A percentile compares a stretch with the other conserved stretches of the same genome.
Conservation (phyloP, 2,113 vertebrate genomes). For the Brachyistius frenatus region DNA sequence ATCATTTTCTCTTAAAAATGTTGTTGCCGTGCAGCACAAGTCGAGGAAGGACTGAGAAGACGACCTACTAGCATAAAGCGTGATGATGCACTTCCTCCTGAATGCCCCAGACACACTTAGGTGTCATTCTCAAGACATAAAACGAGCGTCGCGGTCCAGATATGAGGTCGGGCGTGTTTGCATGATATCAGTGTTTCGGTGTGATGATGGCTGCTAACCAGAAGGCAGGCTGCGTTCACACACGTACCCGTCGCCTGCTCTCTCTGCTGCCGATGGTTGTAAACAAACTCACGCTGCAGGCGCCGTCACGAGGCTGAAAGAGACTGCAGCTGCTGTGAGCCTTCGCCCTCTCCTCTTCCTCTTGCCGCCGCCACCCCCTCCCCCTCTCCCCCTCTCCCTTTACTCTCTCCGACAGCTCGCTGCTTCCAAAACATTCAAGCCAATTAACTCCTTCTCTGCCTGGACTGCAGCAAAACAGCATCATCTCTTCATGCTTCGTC, state of each 20-base stretch:
- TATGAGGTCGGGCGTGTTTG: neutral
- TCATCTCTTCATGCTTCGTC: too few relatives aligned
- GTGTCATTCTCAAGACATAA: neutral
- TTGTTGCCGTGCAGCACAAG: too few relatives aligned
- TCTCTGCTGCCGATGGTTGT: slow-evolving; percentile 41
- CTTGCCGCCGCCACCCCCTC: neutral
- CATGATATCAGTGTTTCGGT: neutral
- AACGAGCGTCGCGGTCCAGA: neutral
- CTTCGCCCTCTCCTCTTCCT: slow-evolving; percentile 23
- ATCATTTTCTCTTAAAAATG: too few relatives aligned
- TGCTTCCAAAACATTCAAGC: slow-evolving; percentile 26
- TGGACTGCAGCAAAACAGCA: slow-evolving; percentile 33
- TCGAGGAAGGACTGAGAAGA: neutral
- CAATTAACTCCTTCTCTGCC: slow-evolving; percentile 53
- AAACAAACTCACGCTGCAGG: slow-evolving; percentile 67
- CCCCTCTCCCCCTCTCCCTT: slow-evolving; percentile 32
- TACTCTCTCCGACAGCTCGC: neutral
- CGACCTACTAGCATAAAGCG: slow-evolving; percentile 19
- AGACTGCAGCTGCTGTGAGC: slow-evolving; percentile 40
- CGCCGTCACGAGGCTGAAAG: slow-evolving; percentile 41
- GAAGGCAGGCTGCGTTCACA: neutral
- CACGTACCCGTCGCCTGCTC: slow-evolving; percentile 27
- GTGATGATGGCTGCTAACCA: neutral
- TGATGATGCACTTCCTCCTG: slow-evolving; percentile 53
- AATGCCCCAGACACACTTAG: neutral